Percentiles rank a stretch among this genome's conserved stretches.
phyloP scores from a whole-genome alignment of 1,140 invertebrate species.

The Parapsyche elsis region DNA sequence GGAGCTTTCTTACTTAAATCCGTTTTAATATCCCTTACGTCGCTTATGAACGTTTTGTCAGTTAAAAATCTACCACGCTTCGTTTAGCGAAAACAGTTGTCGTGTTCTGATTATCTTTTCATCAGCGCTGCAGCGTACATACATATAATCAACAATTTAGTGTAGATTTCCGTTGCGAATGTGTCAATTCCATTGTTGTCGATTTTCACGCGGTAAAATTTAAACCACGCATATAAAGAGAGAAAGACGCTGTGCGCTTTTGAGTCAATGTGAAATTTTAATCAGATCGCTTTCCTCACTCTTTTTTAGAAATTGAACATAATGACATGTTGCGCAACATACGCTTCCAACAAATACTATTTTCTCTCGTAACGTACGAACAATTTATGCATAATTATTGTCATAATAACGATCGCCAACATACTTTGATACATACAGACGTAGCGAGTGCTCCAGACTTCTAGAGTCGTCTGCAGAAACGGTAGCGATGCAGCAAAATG shows the following conservation, averaged over 20 bases:
- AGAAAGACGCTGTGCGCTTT: not conserved
- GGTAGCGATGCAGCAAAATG: not conserved
- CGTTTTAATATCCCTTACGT: too few relatives aligned
- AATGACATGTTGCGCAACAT: constrained; percentile 25
- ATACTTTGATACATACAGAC: not conserved
- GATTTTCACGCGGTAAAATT: constrained; percentile 23
- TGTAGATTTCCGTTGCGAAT: not conserved
- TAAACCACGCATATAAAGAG: not conserved
- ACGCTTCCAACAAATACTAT: constrained; percentile 25
- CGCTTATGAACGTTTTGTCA: not conserved
- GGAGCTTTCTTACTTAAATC: not conserved
- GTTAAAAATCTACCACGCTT: constrained; percentile 8
- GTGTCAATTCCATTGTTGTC: constrained; percentile 22
- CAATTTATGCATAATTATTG: constrained; percentile 26
- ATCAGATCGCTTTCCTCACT: constrained; percentile 30
- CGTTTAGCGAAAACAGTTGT: constrained; percentile 11
- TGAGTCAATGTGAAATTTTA: constrained; percentile 24
- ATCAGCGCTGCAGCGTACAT: not conserved
- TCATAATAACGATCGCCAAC: too few relatives aligned
- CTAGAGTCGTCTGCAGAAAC: not conserved
- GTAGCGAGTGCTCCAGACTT: not conserved
- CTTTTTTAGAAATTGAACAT: constrained; percentile 30
- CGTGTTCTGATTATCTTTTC: not conserved
- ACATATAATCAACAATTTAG: not conserved
- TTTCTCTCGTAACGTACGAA: constrained; percentile 25